These are phyloP conservation scores for Callithrix jacchus DNA, from an alignment of 2,113 vertebrate species.

Conservation along the genomic window DNA sequence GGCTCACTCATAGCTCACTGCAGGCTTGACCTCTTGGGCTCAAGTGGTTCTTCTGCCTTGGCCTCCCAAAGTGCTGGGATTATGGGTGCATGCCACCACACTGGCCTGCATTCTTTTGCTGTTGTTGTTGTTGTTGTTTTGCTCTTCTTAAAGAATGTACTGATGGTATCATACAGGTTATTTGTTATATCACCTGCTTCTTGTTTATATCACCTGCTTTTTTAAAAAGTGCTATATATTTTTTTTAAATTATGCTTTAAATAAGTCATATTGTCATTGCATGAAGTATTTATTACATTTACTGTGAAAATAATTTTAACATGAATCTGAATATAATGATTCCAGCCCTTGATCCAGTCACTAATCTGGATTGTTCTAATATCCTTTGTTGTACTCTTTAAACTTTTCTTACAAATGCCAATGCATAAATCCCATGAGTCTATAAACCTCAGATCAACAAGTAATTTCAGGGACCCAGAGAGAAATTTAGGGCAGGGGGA, in stretches of 20 bases:
- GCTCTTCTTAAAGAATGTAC: background rate
- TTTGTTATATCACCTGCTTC: background rate
- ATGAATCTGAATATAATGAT: background rate
- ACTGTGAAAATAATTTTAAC: background rate
- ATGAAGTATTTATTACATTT: background rate
- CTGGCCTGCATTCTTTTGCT: background rate
- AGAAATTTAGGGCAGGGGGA: background rate
- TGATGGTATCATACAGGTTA: background rate
- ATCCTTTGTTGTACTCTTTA: background rate
- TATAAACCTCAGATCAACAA: background rate
- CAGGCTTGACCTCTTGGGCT: too few relatives aligned
- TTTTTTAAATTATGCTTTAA: background rate
- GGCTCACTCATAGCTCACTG: too few relatives aligned
- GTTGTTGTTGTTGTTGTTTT: background rate
- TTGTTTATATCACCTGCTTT: background rate
- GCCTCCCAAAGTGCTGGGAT: too few relatives aligned
- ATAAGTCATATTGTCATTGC: background rate
- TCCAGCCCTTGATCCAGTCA: background rate
- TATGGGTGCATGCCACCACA: too few relatives aligned
- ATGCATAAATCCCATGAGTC: background rate
- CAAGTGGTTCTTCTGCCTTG: too few relatives aligned
- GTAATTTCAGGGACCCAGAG: background rate
- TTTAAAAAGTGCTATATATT: background rate
- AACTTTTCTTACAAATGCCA: background rate
- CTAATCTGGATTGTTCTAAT: constrained; percentile 15